Conservation (phyloP, 2,888 invertebrate genomes). For the Aphidius colemani region DNA sequence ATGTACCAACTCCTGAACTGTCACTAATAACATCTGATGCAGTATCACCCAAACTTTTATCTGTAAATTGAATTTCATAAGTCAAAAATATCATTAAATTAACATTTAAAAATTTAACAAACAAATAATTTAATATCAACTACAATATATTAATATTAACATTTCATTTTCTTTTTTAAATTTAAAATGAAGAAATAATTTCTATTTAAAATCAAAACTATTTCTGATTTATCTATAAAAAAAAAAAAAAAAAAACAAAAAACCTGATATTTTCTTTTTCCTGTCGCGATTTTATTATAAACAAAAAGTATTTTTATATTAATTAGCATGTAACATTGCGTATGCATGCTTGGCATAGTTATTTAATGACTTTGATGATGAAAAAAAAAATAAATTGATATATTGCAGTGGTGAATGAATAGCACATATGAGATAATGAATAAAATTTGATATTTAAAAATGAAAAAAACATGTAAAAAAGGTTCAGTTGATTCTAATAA, state of each 20-base stretch:
- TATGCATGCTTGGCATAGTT: constrained; percentile 36
- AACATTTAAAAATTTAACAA: not conserved
- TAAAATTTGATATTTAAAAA: no score
- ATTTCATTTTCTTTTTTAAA: not conserved
- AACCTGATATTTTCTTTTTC: no score
- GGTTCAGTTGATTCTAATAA: no score
- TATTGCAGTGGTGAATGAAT: no score
- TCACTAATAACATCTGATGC: constrained; percentile 88
- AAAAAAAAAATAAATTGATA: no score
- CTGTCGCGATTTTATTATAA: no score
- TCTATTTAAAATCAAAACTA: constrained; percentile 1
- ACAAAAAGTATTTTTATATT: not conserved
- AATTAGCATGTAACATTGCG: constrained; percentile 33
- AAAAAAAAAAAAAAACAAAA: no score
- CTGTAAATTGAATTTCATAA: constrained; percentile 62
- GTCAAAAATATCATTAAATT: constrained; percentile 11
- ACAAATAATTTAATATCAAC: constrained; percentile 14
- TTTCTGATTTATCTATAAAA: constrained; percentile 10
- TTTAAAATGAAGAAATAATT: constrained; percentile 3
- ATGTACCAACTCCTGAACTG: constrained; percentile 89
- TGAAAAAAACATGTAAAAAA: no score
- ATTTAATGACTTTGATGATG: not conserved
- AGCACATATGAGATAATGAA: no score
- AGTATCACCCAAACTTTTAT: constrained; percentile 88
- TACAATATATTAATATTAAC: constrained; percentile 1